Base-by-base conservation (phyloP, 2,113 vertebrate species). In the Aix galericulata region DNA sequence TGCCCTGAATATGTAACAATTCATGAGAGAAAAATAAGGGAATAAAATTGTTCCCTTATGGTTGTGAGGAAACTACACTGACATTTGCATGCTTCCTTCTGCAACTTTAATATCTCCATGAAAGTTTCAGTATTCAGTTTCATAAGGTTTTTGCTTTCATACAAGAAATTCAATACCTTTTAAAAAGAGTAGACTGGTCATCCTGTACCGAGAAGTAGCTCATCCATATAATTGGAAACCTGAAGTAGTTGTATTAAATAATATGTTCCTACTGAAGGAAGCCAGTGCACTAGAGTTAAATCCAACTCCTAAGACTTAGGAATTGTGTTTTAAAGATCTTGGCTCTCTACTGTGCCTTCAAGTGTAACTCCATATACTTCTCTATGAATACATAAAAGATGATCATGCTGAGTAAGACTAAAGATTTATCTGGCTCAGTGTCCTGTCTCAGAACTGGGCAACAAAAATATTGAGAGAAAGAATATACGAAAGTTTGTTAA, bases 191-290 rank as follows among this genome's bases (percentile, higher is more conserved):
- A 44, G 55, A 68, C 60, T 34, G 83, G 73, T 58, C 73, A 84
- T 72, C 82, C 73, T 69, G 66, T 36, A 46, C 80, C 79, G 88
- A 93, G 90, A 91, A 91, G 71, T 76, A 96, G 67, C 64, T 93
- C 91, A 95, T 88, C 93, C 91, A 91, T 86, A 87, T 86, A 94
- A 93, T 94, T 89, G 88, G 82, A 95, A 95, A 76, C 81, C 21
- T 62, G 40, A 76, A 89, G 42, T 17, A 86, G 36, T 88, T 96
- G 93, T 95, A 84, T 95, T 97, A 85, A 94, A 88, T 64, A 95
- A 90, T 53, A 44, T 56, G 83, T 84, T 85, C 34, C 82, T 95
- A 60, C 42, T 72, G 73, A 86, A 75, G 85, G 78, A 69, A 60
- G 66, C 77, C 40, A 52, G 27, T 77, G 82, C 68, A 86, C 9